A percentile compares a stretch with the other conserved stretches of the same genome.
Conservation (phyloP, 35 echinoderm and acorn worm genomes). For the Amphiura filiformis region DNA sequence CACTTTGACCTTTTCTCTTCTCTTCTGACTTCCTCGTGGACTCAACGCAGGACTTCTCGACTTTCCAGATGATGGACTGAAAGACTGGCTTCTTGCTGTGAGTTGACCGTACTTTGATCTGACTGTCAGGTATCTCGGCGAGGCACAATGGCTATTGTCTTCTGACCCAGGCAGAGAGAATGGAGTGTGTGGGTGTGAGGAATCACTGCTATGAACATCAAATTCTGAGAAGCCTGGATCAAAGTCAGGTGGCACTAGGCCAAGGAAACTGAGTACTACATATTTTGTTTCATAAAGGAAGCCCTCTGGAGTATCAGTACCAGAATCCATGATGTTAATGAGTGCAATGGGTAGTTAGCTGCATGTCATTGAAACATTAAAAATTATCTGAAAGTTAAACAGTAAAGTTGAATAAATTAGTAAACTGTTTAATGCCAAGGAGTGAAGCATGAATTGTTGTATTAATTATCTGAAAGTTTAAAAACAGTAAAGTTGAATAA, state of each 20-base stretch:
- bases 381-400: too few relatives aligned
- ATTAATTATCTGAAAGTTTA: too few relatives aligned
- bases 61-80: not conserved
- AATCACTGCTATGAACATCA: not conserved
- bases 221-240: constrained; percentile 42
- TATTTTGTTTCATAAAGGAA: constrained; percentile 90
- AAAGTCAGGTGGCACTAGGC: constrained; percentile 64
- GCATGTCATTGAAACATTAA: too few relatives aligned
- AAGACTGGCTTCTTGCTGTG: not conserved
- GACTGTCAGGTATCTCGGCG: not conserved
- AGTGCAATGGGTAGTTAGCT: not conserved
- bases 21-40: not conserved
- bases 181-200: constrained; percentile 1
- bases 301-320: constrained; percentile 62
- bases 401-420: too few relatives aligned
- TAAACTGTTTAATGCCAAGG: too few relatives aligned
- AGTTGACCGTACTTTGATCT: not conserved
- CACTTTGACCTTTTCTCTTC: not conserved
- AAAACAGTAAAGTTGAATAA: too few relatives aligned
- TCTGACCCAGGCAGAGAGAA: not conserved
- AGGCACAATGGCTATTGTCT: not conserved
- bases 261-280: constrained; percentile 77
- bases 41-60: not conserved
- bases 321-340: constrained; percentile 16
- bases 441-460: too few relatives aligned